Conservation (phyloP, 2,888 invertebrate genomes). For the Craniophora ligustri region DNA sequence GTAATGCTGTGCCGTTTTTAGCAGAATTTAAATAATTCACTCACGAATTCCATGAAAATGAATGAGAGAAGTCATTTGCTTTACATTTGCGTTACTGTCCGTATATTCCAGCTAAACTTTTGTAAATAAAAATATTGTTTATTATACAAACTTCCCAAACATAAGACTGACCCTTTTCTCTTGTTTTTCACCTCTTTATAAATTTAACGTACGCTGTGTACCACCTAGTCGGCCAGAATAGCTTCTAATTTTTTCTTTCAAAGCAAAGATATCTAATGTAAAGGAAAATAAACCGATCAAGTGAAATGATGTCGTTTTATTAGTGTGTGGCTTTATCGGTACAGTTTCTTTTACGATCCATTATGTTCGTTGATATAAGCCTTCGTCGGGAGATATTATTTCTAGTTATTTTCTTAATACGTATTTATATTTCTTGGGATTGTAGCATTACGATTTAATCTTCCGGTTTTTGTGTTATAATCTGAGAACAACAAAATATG, state of each 20-base stretch:
- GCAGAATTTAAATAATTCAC: constrained; percentile 26
- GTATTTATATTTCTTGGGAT: constrained; percentile 18
- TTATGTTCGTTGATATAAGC: constrained; percentile 47
- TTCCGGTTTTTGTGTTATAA: constrained; percentile 16
- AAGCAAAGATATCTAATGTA: constrained; percentile 81
- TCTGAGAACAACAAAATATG: constrained; percentile 28
- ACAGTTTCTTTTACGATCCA: constrained; percentile 50
- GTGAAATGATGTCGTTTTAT: constrained; percentile 62
- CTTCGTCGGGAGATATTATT: constrained; percentile 46
- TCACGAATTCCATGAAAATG: constrained; percentile 23
- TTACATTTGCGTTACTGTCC: constrained; percentile 41
- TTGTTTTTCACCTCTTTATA: constrained; percentile 85
- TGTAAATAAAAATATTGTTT: constrained; percentile 82
- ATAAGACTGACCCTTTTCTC: constrained; percentile 89
- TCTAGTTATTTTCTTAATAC: constrained; percentile 36
- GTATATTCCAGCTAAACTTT: constrained; percentile 69
- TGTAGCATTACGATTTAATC: constrained; percentile 29
- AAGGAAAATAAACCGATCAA: constrained; percentile 82
- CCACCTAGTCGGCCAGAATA: constrained; percentile 77
- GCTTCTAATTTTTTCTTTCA: constrained; percentile 81
- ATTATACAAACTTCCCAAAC: constrained; percentile 88
- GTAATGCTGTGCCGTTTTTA: neutral
- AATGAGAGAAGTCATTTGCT: constrained; percentile 23
- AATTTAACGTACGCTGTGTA: constrained; percentile 74
- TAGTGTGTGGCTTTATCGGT: constrained; percentile 51